Conservation (phyloP, 2,113 vertebrate genomes). For the Actenoides lindsayi region DNA sequence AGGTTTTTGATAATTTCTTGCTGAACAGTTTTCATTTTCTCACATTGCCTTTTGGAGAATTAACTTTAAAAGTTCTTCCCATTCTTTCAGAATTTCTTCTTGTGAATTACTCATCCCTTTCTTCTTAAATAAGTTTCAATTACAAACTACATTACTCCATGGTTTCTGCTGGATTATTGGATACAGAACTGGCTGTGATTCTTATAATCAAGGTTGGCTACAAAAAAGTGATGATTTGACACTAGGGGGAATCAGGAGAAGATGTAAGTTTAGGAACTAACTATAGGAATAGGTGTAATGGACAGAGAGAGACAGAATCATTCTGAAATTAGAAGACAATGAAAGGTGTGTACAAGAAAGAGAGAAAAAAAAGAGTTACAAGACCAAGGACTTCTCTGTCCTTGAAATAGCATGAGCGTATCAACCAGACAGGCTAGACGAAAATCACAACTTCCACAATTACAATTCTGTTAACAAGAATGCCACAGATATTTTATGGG, state of each 20-base stretch:
- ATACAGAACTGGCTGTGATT: not conserved
- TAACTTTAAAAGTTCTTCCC: not conserved
- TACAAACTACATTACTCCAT: not conserved
- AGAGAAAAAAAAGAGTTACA: not conserved
- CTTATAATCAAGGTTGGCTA: not conserved
- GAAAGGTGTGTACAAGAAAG: not conserved
- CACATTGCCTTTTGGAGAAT: not conserved
- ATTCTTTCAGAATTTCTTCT: not conserved
- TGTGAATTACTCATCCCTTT: not conserved
- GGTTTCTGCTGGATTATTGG: not conserved
- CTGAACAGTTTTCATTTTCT: conserved; percentile 1
- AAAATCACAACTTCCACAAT: not conserved
- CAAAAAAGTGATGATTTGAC: not conserved
- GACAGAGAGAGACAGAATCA: not conserved
- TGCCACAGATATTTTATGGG: not conserved
- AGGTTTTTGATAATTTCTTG: not conserved
- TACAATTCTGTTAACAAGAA: not conserved
- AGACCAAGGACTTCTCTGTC: not conserved
- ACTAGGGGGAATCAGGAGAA: not conserved
- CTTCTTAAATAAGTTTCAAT: not conserved
- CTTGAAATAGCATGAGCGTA: not conserved
- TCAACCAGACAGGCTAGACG: not conserved
- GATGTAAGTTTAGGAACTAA: not conserved
- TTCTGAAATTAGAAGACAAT: not conserved
- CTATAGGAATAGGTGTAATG: not conserved